Conservation (phyloP, 1,140 invertebrate genomes). For the Pseudachorutes palmiensis region DNA sequence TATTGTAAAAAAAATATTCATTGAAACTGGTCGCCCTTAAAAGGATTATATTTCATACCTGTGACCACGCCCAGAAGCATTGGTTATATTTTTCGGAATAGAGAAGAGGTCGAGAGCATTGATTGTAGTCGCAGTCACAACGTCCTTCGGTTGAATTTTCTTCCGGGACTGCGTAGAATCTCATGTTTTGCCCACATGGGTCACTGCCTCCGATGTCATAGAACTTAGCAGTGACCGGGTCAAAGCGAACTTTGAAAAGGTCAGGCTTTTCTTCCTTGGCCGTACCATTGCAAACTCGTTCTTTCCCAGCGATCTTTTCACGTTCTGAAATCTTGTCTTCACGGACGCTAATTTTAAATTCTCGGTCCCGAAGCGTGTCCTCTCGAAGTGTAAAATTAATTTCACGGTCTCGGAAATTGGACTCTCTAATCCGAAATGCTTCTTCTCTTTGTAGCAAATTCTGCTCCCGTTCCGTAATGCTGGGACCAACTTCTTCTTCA, state of each 20-base stretch:
- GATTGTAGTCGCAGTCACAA: constrained; percentile 34
- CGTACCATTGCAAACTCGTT: background rate
- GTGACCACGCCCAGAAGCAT: constrained; percentile 36
- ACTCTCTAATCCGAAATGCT: constrained; percentile 18
- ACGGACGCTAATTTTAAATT: constrained; percentile 16
- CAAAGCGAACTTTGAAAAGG: constrained; percentile 16
- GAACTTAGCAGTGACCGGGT: constrained; percentile 10
- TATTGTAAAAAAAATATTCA: background rate
- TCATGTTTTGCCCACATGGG: constrained; percentile 27
- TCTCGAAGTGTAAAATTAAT: constrained; percentile 16
- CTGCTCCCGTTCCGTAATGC: constrained; percentile 8
- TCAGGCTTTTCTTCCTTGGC: constrained; percentile 9
- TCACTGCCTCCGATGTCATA: constrained; percentile 26
- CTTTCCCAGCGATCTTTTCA: constrained; percentile 18
- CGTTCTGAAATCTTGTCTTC: constrained; percentile 12
- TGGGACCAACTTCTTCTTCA: background rate
- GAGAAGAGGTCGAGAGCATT: constrained; percentile 28
- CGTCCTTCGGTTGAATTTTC: constrained; percentile 12
- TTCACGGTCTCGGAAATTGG: constrained; percentile 18
- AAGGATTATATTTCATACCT: constrained; percentile 15
- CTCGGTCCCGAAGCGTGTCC: constrained; percentile 14
- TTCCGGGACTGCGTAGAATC: constrained; percentile 34
- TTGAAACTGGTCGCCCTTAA: background rate
- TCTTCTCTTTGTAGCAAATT: constrained; percentile 18
- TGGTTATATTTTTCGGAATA: constrained; percentile 30